Base-by-base conservation (phyloP, 2,113 vertebrate genomes). In the cattle (Bos taurus) region DNA sequence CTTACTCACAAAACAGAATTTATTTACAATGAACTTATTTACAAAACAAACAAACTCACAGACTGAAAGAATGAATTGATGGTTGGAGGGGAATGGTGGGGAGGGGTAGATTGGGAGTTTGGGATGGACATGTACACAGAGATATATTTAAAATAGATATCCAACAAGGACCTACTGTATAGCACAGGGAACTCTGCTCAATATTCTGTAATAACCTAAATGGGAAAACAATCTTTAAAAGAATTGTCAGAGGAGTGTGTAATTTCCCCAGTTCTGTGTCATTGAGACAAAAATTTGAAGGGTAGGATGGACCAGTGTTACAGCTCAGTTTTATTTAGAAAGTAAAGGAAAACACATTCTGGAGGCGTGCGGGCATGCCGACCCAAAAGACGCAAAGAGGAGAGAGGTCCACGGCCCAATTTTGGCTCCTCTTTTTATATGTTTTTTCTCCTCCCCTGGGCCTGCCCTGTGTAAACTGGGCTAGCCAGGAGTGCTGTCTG, bases 331-430 rank as follows among this genome's bases (percentile, higher is more conserved):
- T 71, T 71, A 40, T 36, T 71, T 40, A 71, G 67, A 40, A 40
- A 40, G n/a, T 36, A 40, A 23, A 40, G n/a, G n/a, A 71, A 23
- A 71, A 23, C 67, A 36, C 64, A 40, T 40, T 11, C 67, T 23
- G 17, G 10, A 71, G n/a, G 67, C 1, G 0, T 71, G n/a, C 12
- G 10, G 67, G n/a, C 67, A 71, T 71, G n/a, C 19, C 1, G 0
- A 71, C n/a, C n/a, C 19, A 71, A 23, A 23, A 23, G n/a, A 23
- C 0, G 0, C 10, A 23, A 71, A 23, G n/a, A 40, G n/a, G n/a
- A 71, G n/a, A 12, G 67, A 71, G 4, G n/a, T 19, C n/a, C 64
- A 19, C 2, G 1, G 19, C 67, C 67, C 19, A 40, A 3, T 71
- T 71, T 71, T 40, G 67, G 19, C 67, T 40, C 64, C 64, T 36